These are phyloP conservation scores for Drosophila varians DNA, from an alignment of 1,140 invertebrate species.

Conservation along the genomic window DNA sequence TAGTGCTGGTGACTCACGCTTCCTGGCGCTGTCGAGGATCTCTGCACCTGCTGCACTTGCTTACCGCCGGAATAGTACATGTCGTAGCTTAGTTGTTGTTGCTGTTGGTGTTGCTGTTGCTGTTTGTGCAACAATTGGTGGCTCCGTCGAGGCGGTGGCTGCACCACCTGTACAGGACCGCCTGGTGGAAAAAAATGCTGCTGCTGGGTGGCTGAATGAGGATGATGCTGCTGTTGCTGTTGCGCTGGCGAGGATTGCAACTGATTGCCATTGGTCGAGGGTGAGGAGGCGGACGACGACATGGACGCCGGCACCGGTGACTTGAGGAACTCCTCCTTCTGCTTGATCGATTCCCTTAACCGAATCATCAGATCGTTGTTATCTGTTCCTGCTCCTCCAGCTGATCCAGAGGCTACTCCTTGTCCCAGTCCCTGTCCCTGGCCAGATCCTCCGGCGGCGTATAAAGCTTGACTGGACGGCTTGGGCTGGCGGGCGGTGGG, in stretches of 20 bases:
- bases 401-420: conserved; percentile 16
- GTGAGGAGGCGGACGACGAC: conserved; percentile 26
- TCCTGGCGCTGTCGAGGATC: conserved; percentile 51
- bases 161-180: conserved; percentile 17
- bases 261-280: conserved; percentile 48
- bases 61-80: conserved; percentile 67
- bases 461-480: conserved; percentile 56
- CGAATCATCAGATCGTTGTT: conserved; percentile 81
- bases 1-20: conserved; percentile 26
- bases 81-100: conserved; percentile 50
- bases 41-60: conserved; percentile 40
- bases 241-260: conserved; percentile 47
- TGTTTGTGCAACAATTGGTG: conserved; percentile 59
- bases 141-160: conserved; percentile 36
- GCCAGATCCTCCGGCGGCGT: conserved; percentile 25
- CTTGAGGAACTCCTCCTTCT: conserved; percentile 93
- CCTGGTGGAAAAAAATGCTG: conserved; percentile 81
- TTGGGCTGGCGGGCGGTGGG: conserved; percentile 63
- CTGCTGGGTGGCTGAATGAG: conserved; percentile 38
- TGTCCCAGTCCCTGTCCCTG: conserved; percentile 1
- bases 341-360: conserved; percentile 91
- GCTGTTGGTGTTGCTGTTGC: conserved; percentile 31
- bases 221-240: conserved; percentile 26
- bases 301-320: conserved; percentile 85
- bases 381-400: conserved; percentile 38